A percentile compares a stretch with the other conserved stretches of the same genome.
phyloP scores from a whole-genome alignment of 2,797 vertebrate genomes.

The Pyrocephalus nanus region DNA sequence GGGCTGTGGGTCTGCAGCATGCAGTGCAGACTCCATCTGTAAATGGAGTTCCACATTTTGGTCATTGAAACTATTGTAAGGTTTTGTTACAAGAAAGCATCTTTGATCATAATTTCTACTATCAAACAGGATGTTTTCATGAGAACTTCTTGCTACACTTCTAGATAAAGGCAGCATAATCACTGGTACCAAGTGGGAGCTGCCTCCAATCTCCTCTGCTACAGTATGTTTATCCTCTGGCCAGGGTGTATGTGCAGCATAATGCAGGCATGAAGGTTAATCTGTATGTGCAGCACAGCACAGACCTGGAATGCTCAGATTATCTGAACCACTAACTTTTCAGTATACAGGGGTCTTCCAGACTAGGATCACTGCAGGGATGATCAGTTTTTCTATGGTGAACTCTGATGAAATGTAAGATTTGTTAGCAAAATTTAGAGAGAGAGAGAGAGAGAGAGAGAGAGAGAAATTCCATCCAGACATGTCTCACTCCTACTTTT shows the following conservation, averaged over 20 bases:
- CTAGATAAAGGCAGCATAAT: background rate
- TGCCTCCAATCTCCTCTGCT: background rate
- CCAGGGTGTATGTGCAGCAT: background rate
- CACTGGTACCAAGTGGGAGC: background rate
- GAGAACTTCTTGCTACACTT: background rate
- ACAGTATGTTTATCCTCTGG: background rate
- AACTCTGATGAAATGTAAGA: background rate
- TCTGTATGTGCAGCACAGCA: background rate
- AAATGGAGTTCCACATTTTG: background rate
- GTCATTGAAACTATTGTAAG: background rate
- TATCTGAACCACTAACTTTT: background rate
- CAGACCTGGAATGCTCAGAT: background rate
- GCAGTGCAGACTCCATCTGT: background rate
- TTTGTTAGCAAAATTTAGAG: background rate
- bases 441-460: no score
- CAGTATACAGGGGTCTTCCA: background rate
- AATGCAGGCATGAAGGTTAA: background rate
- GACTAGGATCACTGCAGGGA: background rate
- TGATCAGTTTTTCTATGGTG: background rate
- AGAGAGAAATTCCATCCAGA: background rate
- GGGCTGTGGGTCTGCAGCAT: background rate
- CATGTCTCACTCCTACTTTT: background rate
- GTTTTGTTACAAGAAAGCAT: background rate
- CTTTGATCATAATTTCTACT: background rate
- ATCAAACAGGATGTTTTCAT: background rate